Conservation (phyloP, 2,113 vertebrate species). For the Planiliza haematocheilus region DNA sequence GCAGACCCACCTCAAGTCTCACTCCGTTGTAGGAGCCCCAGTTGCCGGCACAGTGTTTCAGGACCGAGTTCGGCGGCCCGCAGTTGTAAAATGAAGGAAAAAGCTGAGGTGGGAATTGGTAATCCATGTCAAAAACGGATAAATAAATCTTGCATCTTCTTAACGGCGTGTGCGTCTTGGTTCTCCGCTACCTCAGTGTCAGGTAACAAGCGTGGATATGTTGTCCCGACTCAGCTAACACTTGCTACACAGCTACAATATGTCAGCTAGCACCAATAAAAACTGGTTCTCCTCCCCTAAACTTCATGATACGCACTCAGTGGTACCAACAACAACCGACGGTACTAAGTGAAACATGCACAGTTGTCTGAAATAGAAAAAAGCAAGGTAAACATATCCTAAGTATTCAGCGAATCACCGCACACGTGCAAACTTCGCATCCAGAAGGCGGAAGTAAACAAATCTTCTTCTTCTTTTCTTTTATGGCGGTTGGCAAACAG, state of each 20-base stretch:
- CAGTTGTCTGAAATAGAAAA: fast-evolving
- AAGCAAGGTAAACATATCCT: fast-evolving
- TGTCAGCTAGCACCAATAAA: neutral
- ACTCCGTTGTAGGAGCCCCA: constrained; percentile 74
- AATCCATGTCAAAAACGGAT: constrained; percentile 65
- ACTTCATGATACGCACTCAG: neutral
- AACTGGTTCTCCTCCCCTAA: neutral
- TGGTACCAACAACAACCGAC: fast-evolving
- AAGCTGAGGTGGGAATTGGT: constrained; percentile 72
- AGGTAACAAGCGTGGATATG: neutral
- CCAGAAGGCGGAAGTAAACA: too few species aligned
- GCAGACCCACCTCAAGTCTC: constrained; percentile 62
- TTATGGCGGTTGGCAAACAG: too few species aligned
- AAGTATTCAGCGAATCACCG: neutral
- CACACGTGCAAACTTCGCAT: constrained; percentile 44
- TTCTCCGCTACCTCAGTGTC: too few species aligned
- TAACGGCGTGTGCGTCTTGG: too few species aligned
- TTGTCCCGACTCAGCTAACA: constrained; percentile 1
- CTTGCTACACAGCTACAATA: too few species aligned
- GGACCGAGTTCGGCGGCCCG: constrained; percentile 58
- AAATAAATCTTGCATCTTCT: too few species aligned
- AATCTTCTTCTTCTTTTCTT: too few species aligned
- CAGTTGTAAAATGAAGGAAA: constrained; percentile 72
- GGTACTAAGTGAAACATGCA: fast-evolving
- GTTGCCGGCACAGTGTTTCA: constrained; percentile 22